A percentile compares a stretch with the other conserved stretches of the same genome.
Evolutionary conservation across 2,797 vertebrate genomes (phyloP).

Genomic region (Sebastes itinus): DNA sequence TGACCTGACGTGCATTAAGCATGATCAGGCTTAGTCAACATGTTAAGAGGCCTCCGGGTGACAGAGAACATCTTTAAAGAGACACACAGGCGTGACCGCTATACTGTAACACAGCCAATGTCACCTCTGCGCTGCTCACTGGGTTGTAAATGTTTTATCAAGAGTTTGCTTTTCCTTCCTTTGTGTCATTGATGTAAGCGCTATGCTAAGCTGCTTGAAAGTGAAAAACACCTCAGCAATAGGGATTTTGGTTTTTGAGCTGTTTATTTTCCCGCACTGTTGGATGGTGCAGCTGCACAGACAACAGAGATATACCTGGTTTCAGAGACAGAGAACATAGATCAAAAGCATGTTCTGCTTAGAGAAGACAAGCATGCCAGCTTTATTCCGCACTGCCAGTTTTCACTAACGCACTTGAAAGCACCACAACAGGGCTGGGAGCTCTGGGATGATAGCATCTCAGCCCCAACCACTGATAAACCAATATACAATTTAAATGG

Average conservation of each 20-base stretch:
- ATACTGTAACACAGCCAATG: constrained; percentile 7
- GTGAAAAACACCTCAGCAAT: constrained; percentile 45
- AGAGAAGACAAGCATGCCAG: constrained; percentile 67
- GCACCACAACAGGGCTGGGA: constrained; percentile 44
- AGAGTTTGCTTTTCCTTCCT: constrained; percentile 42
- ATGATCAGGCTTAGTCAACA: background rate
- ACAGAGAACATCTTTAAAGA: constrained; percentile 3
- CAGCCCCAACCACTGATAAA: constrained; percentile 43
- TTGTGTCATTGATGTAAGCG: constrained; percentile 51
- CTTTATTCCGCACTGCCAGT: constrained; percentile 62
- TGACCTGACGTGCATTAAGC: constrained; percentile 13
- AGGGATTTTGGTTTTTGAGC: constrained; percentile 49
- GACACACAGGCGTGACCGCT: constrained; percentile 2
- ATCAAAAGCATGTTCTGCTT: constrained; percentile 75
- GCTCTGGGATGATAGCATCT: constrained; percentile 51
- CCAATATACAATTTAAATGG: constrained; percentile 29
- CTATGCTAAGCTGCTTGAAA: constrained; percentile 52
- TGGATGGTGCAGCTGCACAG: constrained; percentile 46
- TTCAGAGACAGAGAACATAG: constrained; percentile 65
- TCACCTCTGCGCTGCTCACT: constrained; percentile 25
- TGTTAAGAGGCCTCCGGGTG: constrained; percentile 20
- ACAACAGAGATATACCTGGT: constrained; percentile 69
- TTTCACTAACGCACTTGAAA: constrained; percentile 62
- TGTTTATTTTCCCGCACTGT: constrained; percentile 69
- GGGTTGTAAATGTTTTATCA: constrained; percentile 46